Base-by-base conservation (phyloP, 2,888 invertebrate species). In the Drosophila subquinaria region DNA sequence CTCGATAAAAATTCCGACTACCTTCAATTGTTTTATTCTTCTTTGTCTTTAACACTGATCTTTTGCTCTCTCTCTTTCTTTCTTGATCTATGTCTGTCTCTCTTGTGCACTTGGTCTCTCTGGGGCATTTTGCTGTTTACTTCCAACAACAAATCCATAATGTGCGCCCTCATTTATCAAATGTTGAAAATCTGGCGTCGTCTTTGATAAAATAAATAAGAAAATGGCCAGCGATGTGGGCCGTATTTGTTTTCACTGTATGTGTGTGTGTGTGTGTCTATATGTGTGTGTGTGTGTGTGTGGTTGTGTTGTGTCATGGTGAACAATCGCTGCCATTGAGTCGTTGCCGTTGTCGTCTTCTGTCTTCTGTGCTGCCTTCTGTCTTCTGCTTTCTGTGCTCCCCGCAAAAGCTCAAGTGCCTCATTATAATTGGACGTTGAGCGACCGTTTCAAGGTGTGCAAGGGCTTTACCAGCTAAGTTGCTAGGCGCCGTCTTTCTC, bases 131-230 rank as follows among this genome's bases (percentile, higher is more conserved):
- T 17, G 15, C 36, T 45, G 30, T 57, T 56, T 38, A 35, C 48
- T 62, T 62, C 66, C 63, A 67, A 62, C 65, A 65, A 81, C 5
- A 27, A 83, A 70, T 62, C 76, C 79, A 76, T 79, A 76, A 73
- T 70, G 74, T 71, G 69, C 65, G 60, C 73, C 76, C 84, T 76
- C 85, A 87, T 85, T 88, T 85, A 88, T 84, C 82, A 87, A 87
- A 77, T 72, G 75, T 79, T 56, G 80, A 72, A 77, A 82, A 83
- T 85, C 82, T 82, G 63, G 61, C 68, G 71, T 70, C 76, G 79
- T 55, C 71, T 79, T 85, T 82, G 77, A 88, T 82, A 85, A 88
- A 73, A 69, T 78, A 79, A 79, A 79, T 82, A 82, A 82, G 76
- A 85, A 85, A 85, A 83, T 88, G 76, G 82, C 70, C 77, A 81